Evolutionary conservation across 92 coral and sea anemone genomes (phyloP).

Genomic region (Umimayanthus chanpuru): DNA sequence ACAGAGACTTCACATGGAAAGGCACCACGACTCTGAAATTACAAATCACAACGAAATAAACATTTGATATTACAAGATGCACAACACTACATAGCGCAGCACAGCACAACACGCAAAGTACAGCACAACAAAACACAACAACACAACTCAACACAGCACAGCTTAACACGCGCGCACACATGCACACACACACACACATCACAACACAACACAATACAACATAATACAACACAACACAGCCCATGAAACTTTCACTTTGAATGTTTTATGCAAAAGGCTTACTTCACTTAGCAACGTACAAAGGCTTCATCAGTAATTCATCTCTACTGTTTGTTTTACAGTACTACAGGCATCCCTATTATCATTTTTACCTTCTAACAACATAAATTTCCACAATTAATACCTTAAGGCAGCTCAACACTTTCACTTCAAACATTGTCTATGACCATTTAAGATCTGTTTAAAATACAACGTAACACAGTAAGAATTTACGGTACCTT

Average conservation of each 20-base stretch:
- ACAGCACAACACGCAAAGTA: too few species aligned
- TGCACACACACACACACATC: neutral
- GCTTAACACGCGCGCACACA: too few species aligned
- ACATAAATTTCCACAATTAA: neutral
- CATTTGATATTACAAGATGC: neutral
- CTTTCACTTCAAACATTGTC: too few species aligned
- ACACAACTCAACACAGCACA: too few species aligned
- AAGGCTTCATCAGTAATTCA: too few species aligned
- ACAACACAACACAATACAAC: neutral
- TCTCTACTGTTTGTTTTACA: too few species aligned
- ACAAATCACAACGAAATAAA: neutral
- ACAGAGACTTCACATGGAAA: constrained; percentile 80
- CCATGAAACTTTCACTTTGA: too few species aligned
- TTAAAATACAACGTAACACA: neutral
- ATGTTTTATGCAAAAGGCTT: neutral
- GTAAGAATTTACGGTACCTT: constrained; percentile 58
- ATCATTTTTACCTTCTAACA: too few species aligned
- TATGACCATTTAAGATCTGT: neutral
- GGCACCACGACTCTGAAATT: constrained; percentile 85
- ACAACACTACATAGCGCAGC: neutral
- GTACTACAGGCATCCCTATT: neutral
- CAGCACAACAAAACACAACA: too few species aligned
- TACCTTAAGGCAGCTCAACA: neutral
- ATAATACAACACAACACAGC: neutral
- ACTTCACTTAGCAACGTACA: neutral